These are phyloP conservation scores for Mellivora capensis DNA, from an alignment of 2,113 vertebrate genomes.

Conservation along the genomic window DNA sequence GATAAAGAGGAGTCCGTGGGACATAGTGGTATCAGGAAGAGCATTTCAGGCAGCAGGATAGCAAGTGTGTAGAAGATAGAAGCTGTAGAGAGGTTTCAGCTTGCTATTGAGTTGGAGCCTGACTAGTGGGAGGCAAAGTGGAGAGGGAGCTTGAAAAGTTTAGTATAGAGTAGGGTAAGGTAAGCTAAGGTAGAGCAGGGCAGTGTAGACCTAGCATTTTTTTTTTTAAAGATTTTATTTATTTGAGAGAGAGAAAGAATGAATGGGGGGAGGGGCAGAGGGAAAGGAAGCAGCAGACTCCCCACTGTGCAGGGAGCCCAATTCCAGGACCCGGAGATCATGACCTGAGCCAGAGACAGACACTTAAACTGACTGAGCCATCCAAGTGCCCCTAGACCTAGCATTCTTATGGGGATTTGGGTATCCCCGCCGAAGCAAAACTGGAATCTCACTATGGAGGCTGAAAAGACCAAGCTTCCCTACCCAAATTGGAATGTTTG, in stretches of 20 bases:
- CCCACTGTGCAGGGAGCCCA: background rate
- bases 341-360: background rate
- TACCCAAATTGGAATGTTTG: background rate
- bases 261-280: background rate
- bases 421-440: background rate
- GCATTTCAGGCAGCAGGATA: background rate
- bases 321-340: background rate
- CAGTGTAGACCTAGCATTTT: background rate
- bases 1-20: background rate
- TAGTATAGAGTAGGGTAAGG: background rate
- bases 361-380: background rate
- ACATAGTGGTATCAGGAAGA: background rate
- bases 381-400: background rate
- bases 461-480: background rate
- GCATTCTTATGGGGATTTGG: background rate
- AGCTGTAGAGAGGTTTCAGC: background rate
- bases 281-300: background rate
- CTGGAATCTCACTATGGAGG: background rate
- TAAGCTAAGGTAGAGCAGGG: background rate
- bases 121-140: background rate
- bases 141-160: background rate
- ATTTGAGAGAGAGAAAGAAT: background rate
- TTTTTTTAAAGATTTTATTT: background rate
- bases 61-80: background rate
- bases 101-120: background rate